phyloP scores from a whole-genome alignment of 2,888 invertebrate species.

The Ceramica pisi region DNA sequence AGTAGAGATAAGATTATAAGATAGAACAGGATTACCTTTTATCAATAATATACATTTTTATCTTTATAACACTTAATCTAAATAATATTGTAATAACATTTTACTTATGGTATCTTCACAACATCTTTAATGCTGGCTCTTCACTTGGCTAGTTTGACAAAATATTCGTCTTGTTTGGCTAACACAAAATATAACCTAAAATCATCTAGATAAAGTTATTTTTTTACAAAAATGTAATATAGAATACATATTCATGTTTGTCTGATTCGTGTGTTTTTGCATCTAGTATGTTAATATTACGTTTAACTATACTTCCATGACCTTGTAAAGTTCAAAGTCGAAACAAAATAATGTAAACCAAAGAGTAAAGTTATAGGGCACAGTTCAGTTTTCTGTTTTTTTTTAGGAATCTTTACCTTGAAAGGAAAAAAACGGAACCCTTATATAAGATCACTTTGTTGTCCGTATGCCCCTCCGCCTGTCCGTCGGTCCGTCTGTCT shows the following conservation, averaged over 20 bases:
- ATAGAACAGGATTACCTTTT: not conserved
- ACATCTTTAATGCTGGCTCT: not conserved
- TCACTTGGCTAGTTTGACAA: too few relatives aligned
- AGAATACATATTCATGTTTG: not conserved
- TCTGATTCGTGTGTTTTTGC: not conserved
- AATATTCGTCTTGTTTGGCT: too few relatives aligned
- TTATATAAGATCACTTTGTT: too few relatives aligned
- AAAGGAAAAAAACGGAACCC: too few relatives aligned
- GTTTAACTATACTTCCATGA: not conserved
- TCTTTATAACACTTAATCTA: not conserved
- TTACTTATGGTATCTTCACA: not conserved
- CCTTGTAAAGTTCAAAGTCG: not conserved
- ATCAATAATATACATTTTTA: conserved; percentile 2
- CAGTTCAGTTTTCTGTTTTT: too few relatives aligned
- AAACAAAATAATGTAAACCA: not conserved
- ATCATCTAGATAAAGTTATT: too few relatives aligned
- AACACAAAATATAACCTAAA: too few relatives aligned
- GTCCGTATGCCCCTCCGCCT: too few relatives aligned
- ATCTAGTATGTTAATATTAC: not conserved
- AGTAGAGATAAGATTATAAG: too few relatives aligned
- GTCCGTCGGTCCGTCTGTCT: too few relatives aligned
- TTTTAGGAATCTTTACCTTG: too few relatives aligned
- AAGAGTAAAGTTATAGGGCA: not conserved
- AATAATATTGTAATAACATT: not conserved
- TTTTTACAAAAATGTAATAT: too few relatives aligned